phyloP scores from a whole-genome alignment of 2,113 vertebrate species.

The Thalassarche chlororhynchos region DNA sequence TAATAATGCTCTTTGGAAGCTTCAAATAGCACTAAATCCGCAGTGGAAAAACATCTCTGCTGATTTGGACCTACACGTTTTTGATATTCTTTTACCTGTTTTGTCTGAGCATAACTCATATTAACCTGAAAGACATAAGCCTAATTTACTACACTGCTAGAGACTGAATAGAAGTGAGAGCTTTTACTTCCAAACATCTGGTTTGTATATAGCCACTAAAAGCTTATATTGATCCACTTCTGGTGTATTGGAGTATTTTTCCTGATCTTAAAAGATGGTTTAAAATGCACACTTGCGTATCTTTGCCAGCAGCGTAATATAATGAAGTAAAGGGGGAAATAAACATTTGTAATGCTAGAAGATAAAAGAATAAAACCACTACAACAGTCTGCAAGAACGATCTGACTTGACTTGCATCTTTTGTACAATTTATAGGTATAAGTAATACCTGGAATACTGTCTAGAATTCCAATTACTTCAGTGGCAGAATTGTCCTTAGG shows the following conservation, averaged over 20 bases:
- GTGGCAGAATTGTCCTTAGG: background rate
- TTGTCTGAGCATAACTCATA: background rate
- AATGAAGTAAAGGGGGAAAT: background rate
- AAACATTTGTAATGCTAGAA: background rate
- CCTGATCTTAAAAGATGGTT: background rate
- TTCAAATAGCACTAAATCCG: background rate
- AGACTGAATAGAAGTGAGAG: background rate
- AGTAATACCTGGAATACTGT: background rate
- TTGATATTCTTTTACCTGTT: background rate
- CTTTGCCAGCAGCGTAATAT: background rate
- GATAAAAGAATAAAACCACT: background rate
- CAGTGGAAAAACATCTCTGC: background rate
- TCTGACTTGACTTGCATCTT: background rate
- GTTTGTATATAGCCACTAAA: background rate
- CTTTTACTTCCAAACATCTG: background rate
- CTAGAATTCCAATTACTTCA: background rate
- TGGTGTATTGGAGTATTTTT: background rate
- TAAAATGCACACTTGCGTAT: background rate
- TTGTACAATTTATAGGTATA: background rate
- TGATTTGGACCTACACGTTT: background rate
- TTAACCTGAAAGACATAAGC: background rate
- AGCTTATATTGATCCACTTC: background rate
- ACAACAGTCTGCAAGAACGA: background rate
- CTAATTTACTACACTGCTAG: background rate
- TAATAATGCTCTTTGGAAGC: background rate